Evolutionary conservation across 2,888 invertebrate species (phyloP), one percentile per base, ranked within the genome.

Genomic region (Tipula vernalis): DNA sequence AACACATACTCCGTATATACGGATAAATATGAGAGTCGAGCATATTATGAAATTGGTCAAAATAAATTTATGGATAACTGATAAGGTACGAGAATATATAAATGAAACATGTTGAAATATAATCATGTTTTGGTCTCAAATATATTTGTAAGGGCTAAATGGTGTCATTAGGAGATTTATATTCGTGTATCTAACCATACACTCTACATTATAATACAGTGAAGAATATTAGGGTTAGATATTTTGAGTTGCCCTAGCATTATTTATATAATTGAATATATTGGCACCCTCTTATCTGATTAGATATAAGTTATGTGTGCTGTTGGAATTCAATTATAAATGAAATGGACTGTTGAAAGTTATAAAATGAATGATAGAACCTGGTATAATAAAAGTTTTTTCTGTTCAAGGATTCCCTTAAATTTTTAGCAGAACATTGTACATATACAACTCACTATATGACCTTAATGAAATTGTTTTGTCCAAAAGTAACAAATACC

Each of bases 141-240:
- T 10, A 28, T 71, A 71, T 71, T 71, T 71, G 71, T 71, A 28
- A 71, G 71, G 28, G 71, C 71, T 71, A 71, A 71, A 71, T 71
- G 71, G 71, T 71, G 71, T 71, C 71, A 71, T 71, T 71, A 71
- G 71, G 71, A 71, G 71, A 71, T 71, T 71, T 71, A 71, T 71
- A 8, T 71, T 28, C 10, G 28, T 28, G 28, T 28, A 71, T 71
- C 71, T 71, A 71, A 28, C 28, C 28, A 71, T 28, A 28, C 28
- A 8, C 71, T 6, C 6, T 10, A 71, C 12, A 28, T 28, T 71
- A 28, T 28, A 28, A 28, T 71, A 10, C 10, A 71, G 71, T 28
- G 71, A 8, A 18, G 28, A 1, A 71, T 28, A 71, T 71, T 13
- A 28, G 71, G 71, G 71, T 71, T 28, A 2, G 18, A 28, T 71